Evolutionary conservation across 2,797 vertebrate species (phyloP).

Genomic region (Thunnus albacares): DNA sequence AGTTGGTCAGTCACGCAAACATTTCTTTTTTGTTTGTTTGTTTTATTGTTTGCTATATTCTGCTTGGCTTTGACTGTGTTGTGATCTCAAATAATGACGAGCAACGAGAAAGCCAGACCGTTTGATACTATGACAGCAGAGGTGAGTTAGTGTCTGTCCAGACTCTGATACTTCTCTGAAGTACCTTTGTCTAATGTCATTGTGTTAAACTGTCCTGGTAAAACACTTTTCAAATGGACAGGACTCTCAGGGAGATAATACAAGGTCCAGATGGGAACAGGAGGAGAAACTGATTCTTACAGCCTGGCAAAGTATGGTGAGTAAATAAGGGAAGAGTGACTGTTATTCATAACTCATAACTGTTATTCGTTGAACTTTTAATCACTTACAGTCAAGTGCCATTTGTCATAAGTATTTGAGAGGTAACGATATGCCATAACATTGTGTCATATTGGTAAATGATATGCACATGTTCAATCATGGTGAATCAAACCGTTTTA

Average conservation of each 20-base stretch:
- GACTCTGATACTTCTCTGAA: background rate
- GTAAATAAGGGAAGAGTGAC: constrained; percentile 24
- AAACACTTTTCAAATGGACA: constrained; percentile 22
- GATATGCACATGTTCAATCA: constrained; percentile 1
- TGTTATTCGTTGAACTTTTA: background rate
- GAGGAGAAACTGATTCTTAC: constrained; percentile 88
- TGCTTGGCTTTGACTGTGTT: constrained; percentile 11
- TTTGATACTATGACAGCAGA: constrained; percentile 82
- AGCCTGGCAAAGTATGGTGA: constrained; percentile 89
- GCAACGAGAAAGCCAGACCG: constrained; percentile 76
- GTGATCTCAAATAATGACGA: constrained; percentile 81
- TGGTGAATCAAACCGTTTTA: background rate
- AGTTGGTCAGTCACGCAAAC: constrained; percentile 20
- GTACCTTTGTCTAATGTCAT: background rate
- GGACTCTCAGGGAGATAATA: constrained; percentile 67
- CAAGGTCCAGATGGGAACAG: constrained; percentile 79
- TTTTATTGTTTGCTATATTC: background rate
- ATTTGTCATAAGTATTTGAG: background rate
- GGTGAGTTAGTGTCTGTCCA: constrained; percentile 72
- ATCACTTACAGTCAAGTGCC: background rate
- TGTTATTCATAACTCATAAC: background rate
- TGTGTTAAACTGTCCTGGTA: background rate
- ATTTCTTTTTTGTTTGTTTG: background rate
- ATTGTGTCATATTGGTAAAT: background rate
- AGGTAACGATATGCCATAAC: background rate